A percentile compares a stretch with the other conserved stretches of the same genome.
These are phyloP conservation scores for Euura lappo DNA, from an alignment of 1,140 invertebrate species.

Conservation along the genomic window DNA sequence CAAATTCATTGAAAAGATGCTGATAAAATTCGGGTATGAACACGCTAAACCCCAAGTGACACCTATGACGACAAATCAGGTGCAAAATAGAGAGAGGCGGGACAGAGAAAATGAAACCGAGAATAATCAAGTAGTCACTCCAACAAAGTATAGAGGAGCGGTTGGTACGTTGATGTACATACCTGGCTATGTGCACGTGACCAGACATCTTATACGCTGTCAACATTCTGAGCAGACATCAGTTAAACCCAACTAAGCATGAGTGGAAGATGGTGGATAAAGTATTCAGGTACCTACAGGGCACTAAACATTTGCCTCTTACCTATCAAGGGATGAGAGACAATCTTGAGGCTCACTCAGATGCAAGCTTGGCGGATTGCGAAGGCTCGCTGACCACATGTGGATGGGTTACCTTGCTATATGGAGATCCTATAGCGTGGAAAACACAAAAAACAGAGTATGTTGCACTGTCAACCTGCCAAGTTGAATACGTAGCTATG, in stretches of 20 bases:
- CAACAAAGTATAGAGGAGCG: slow-evolving; percentile 14
- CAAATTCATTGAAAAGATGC: slow-evolving; percentile 13
- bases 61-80: slow-evolving; percentile 18
- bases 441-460: slow-evolving; percentile 21
- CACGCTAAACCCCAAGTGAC: slow-evolving; percentile 9
- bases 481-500: slow-evolving; percentile 26
- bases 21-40: slow-evolving; percentile 12
- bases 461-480: slow-evolving; percentile 23
- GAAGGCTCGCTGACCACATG: slow-evolving; percentile 22
- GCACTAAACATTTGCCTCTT: slow-evolving; percentile 17
- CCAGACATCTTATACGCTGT: slow-evolving; percentile 22
- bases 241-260: slow-evolving; percentile 21
- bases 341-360: slow-evolving; percentile 17
- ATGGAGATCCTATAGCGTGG: slow-evolving; percentile 21
- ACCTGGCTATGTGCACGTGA: slow-evolving; percentile 16
- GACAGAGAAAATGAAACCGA: slow-evolving; percentile 8
- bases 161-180: slow-evolving; percentile 12
- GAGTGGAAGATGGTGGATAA: slow-evolving; percentile 24
- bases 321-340: neutral
- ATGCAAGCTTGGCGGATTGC: slow-evolving; percentile 25
- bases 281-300: slow-evolving; percentile 23
- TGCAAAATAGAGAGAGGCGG: slow-evolving; percentile 15
- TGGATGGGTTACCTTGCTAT: slow-evolving; percentile 22
- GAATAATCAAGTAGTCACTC: neutral
- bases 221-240: slow-evolving; percentile 25